Evolutionary conservation across 2,797 vertebrate genomes (phyloP).

Genomic region (Rhinoraja longicauda): DNA sequence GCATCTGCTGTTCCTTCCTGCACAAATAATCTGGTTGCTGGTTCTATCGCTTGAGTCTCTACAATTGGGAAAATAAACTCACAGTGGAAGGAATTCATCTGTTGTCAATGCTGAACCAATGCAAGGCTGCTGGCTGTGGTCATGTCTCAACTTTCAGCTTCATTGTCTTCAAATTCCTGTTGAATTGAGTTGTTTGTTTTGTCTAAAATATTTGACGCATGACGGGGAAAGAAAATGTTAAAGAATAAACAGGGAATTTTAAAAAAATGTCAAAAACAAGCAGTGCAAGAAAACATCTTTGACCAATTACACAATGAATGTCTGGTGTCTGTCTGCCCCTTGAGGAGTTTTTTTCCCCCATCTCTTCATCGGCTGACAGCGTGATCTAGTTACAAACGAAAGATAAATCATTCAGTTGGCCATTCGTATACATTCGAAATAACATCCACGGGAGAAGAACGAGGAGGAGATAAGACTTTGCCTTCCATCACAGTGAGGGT

Average conservation of each 20-base stretch:
- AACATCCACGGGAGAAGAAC: too few species aligned
- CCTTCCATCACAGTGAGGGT: too few species aligned
- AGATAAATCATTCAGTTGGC: background rate
- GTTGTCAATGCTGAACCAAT: too few species aligned
- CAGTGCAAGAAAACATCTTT: background rate
- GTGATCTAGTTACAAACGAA: background rate
- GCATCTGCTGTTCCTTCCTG: background rate
- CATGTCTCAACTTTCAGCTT: too few species aligned
- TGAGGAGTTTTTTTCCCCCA: background rate
- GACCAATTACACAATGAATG: background rate
- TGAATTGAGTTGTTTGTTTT: background rate
- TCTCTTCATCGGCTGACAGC: background rate
- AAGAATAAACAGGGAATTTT: background rate
- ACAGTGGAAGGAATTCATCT: background rate
- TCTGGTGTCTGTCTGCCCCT: background rate
- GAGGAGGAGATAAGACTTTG: too few species aligned
- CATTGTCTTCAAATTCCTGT: too few species aligned
- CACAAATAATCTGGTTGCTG: background rate
- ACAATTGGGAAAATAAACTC: background rate
- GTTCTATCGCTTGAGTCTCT: background rate
- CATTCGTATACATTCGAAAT: background rate
- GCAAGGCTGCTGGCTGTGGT: too few species aligned
- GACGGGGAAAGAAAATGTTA: background rate
- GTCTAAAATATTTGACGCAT: background rate
- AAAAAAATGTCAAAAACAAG: background rate